Percentiles rank a stretch among this genome's conserved stretches.
These are phyloP conservation scores for Austrolebias charrua DNA, from an alignment of 2,797 vertebrate species.

Conservation along the genomic window DNA sequence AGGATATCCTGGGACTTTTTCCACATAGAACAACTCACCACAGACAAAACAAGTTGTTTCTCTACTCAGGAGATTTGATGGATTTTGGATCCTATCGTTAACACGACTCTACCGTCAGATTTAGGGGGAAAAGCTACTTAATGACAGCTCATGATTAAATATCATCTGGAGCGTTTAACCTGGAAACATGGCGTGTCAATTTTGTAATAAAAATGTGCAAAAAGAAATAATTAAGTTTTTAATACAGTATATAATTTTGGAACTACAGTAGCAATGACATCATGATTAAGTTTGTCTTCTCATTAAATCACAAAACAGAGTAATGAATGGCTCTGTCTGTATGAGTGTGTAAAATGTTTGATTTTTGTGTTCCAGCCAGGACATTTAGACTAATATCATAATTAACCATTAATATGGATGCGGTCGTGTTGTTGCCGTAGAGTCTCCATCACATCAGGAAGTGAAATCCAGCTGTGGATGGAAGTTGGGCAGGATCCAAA, in stretches of 20 bases:
- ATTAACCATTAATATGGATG: neutral
- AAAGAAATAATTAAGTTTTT: too few relatives aligned
- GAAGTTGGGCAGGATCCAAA: neutral
- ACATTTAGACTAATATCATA: neutral
- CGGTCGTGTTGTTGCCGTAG: too few relatives aligned
- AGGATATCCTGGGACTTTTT: constrained; percentile 74
- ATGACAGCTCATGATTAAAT: neutral
- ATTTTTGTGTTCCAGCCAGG: neutral
- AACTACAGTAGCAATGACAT: too few relatives aligned
- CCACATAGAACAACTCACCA: constrained; percentile 33
- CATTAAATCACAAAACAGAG: too few relatives aligned
- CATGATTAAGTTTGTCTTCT: too few relatives aligned
- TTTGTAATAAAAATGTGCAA: too few relatives aligned
- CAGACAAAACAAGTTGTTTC: constrained; percentile 16
- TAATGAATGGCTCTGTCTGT: too few relatives aligned
- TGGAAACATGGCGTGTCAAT: neutral
- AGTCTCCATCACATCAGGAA: too few relatives aligned
- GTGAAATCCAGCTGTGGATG: neutral
- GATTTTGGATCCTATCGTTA: too few relatives aligned
- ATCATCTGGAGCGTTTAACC: neutral
- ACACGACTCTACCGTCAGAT: neutral
- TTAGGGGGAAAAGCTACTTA: neutral
- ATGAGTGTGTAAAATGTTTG: too few relatives aligned
- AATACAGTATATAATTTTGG: too few relatives aligned
- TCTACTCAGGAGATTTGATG: too few relatives aligned